Percentiles rank a stretch among this genome's conserved stretches.
phyloP scores from a whole-genome alignment of 2,888 invertebrate genomes.

The Mesorhabditis spiculigera region DNA sequence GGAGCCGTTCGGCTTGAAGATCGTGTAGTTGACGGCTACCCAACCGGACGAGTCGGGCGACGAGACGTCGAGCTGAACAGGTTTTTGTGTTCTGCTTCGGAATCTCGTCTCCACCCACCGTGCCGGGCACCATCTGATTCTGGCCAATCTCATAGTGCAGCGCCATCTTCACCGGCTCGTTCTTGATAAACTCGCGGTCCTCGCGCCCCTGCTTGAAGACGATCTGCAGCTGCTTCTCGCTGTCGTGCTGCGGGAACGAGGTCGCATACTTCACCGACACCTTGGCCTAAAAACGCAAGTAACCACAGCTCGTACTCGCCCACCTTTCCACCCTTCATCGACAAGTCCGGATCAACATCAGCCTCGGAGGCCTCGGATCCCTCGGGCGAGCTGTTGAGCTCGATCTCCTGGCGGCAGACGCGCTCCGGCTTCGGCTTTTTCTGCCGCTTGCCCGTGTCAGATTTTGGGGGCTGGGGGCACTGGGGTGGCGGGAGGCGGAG shows the following conservation, averaged over 20 bases:
- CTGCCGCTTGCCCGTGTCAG: no score
- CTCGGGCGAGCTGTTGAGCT: no score
- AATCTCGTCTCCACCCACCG: neutral
- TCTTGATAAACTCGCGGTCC: neutral
- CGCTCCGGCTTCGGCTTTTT: no score
- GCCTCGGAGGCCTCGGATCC: no score
- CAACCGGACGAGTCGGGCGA: neutral
- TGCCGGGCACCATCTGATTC: neutral
- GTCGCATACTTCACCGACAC: conserved; percentile 1
- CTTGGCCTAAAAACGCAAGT: neutral
- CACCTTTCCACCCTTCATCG: no score
- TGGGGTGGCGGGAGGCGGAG: no score
- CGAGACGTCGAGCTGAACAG: conserved; percentile 1
- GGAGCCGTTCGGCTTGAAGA: conserved; percentile 4
- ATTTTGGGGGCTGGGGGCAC: no score
- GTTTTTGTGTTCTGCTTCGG: neutral
- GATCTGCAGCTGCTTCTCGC: neutral
- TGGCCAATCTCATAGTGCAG: neutral
- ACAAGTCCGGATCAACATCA: no score
- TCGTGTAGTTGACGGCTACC: neutral
- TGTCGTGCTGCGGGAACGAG: neutral
- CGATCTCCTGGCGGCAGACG: no score
- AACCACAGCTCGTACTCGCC: neutral
- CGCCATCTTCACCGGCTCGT: neutral
- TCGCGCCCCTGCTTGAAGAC: neutral